Base-by-base conservation (phyloP, 2,113 vertebrate genomes). In the Helogale parvula region DNA sequence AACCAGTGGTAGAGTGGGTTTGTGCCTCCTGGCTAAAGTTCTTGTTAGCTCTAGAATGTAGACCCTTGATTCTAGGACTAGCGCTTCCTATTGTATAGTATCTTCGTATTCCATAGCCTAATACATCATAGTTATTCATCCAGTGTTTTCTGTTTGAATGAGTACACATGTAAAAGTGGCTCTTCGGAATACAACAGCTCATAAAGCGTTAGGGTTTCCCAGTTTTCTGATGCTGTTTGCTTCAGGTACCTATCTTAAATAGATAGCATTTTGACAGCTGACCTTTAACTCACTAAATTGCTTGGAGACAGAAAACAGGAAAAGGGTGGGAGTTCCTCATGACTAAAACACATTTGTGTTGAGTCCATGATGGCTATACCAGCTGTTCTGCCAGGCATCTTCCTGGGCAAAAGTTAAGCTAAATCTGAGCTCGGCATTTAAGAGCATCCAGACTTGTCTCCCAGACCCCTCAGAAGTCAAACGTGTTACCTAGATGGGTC, bases 231-330 rank as follows among this genome's bases (percentile, higher is more conserved):
- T 92, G 33, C 81, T 57, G 7, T 81, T 86, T 90, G 23, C 84
- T 47, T 96, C 47, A 65, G 57, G 17, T 45, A 76, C 38, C 17
- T 93, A 81, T 31, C 80, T 17, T n/a, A 88, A 93, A 74, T 7
- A n/a, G 45, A 72, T 35, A 74, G 35, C 27, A 71, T 92, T 94
- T 91, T 92, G 29, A 74, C 52, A 68, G n/a, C 12, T 50, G 33
- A 93, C 68, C 77, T 89, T 91, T 85, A 87, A 83, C 47, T 96
- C 83, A 72, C 38, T 80, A 66, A 60, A 50, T 96, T 90, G 41
- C 66, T 77, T 80, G 86, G 52, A 93, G 84, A 38, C 35, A 33
- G 85, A 90, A 96, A 98, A 94, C 83, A 95, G 95, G 84, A 87
- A 96, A 72, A 90, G 65, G 45, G 35, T 82, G 35, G 68, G 87